Evolutionary conservation across 2,888 invertebrate species (phyloP).

Genomic region (Anthrax anthrax): DNA sequence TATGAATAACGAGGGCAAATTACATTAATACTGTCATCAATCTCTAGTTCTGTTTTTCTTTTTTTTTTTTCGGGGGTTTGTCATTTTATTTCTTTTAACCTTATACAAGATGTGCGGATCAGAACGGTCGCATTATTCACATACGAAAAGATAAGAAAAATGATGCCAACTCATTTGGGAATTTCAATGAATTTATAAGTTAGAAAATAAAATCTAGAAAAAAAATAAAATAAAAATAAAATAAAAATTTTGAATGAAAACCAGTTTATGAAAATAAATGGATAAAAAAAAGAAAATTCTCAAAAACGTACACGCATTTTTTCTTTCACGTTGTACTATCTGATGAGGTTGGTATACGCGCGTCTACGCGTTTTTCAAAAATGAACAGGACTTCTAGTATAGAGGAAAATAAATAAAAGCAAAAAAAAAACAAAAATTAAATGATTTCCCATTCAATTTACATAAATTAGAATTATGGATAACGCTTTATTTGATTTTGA

Average conservation of each 20-base stretch:
- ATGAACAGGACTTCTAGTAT: too few species aligned
- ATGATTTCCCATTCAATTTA: constrained; percentile 2
- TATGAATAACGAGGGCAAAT: constrained; percentile 11
- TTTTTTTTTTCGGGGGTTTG: neutral
- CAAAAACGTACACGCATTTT: too few species aligned
- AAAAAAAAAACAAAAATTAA: too few species aligned
- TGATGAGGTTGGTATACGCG: too few species aligned
- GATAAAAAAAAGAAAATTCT: neutral
- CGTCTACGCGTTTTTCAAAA: too few species aligned
- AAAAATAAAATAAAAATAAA: too few species aligned
- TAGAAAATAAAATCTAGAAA: neutral
- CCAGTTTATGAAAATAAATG: neutral
- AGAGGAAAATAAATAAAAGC: too few species aligned
- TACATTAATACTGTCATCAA: constrained; percentile 13
- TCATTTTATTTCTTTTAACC: constrained; percentile 8
- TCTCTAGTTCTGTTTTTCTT: constrained; percentile 1
- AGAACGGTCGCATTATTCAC: neutral
- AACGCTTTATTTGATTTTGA: neutral
- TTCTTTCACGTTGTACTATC: too few species aligned
- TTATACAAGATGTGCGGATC: neutral
- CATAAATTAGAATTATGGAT: constrained; percentile 3
- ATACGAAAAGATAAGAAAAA: constrained; percentile 6
- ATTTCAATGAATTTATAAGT: constrained; percentile 4
- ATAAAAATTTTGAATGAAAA: neutral
- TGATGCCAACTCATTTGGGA: constrained; percentile 7